These are phyloP conservation scores for Aurelia aurita complex sp. Pacific DNA, from an alignment of 30 jellyfish, hydroid and myxozoan genomes.

Conservation along the genomic window DNA sequence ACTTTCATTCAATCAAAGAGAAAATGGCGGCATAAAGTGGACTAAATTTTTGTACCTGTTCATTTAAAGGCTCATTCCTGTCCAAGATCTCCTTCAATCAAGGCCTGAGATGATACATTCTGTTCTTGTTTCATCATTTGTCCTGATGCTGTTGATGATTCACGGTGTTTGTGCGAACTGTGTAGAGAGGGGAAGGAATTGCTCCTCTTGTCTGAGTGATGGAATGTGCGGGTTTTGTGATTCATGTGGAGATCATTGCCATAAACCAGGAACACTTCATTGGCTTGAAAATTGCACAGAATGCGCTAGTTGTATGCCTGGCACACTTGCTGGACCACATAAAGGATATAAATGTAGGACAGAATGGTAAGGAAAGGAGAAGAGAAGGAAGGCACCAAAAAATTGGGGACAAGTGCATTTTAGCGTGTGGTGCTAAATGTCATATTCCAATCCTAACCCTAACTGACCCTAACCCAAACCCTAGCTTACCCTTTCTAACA, in stretches of 20 bases:
- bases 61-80: too few relatives aligned
- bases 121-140: background rate
- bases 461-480: too few relatives aligned
- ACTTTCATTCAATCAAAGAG: too few relatives aligned
- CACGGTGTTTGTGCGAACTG: slow-evolving; percentile 14
- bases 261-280: slow-evolving; percentile 73
- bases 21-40: too few relatives aligned
- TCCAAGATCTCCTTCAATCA: too few relatives aligned
- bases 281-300: slow-evolving; percentile 87
- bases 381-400: too few relatives aligned
- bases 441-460: too few relatives aligned
- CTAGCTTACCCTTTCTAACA: too few relatives aligned
- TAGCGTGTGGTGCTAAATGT: too few relatives aligned
- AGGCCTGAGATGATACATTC: too few relatives aligned
- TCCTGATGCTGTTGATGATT: background rate
- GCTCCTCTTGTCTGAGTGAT: slow-evolving; percentile 89
- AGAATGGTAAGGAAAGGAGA: slow-evolving; percentile 62
- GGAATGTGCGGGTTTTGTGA: slow-evolving; percentile 95
- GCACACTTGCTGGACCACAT: slow-evolving; percentile 88
- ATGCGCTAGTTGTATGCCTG: slow-evolving; percentile 96
- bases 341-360: slow-evolving; percentile 78
- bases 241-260: slow-evolving; percentile 93
- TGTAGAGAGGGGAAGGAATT: slow-evolving; percentile 76
- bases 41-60: too few relatives aligned
- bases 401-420: too few relatives aligned